phyloP scores from a whole-genome alignment of 2,113 vertebrate genomes.

The Pycnonotus jocosus region DNA sequence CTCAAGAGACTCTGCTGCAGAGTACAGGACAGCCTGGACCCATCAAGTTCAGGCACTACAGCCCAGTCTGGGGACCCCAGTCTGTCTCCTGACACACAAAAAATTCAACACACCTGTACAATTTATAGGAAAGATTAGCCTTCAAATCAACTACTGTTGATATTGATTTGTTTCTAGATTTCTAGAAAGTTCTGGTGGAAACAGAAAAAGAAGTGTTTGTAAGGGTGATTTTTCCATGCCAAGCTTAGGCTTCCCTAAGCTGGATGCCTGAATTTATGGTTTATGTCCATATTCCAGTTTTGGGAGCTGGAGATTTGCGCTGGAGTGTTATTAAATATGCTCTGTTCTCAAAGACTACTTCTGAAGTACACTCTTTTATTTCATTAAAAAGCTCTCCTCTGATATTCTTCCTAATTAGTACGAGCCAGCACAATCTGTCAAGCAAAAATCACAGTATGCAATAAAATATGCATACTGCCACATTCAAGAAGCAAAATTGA shows the following conservation, averaged over 20 bases:
- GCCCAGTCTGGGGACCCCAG: not conserved
- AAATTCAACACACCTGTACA: not conserved
- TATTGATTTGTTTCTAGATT: not conserved
- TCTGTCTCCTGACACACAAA: not conserved
- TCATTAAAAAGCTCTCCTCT: not conserved
- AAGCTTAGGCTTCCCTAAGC: not conserved
- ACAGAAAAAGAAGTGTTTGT: not conserved
- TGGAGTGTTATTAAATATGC: not conserved
- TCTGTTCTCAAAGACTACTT: not conserved
- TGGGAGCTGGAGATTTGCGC: not conserved
- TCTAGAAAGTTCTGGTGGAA: not conserved
- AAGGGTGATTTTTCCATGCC: not conserved
- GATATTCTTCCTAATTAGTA: not conserved
- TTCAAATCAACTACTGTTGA: not conserved
- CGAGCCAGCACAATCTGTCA: not conserved
- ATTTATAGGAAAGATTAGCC: not conserved
- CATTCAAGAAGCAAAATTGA: conserved; percentile 16
- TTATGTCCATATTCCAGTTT: not conserved
- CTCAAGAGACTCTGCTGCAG: not conserved
- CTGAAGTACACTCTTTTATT: not conserved
- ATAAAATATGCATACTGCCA: not conserved
- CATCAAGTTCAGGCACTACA: not conserved
- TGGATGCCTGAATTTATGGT: not conserved
- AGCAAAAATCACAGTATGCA: conserved; percentile 12
- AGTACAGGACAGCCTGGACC: not conserved